Percentiles rank a stretch among this genome's conserved stretches.
Evolutionary conservation across 2,797 vertebrate species (phyloP).

Genomic region (Gallinago nigripennis): DNA sequence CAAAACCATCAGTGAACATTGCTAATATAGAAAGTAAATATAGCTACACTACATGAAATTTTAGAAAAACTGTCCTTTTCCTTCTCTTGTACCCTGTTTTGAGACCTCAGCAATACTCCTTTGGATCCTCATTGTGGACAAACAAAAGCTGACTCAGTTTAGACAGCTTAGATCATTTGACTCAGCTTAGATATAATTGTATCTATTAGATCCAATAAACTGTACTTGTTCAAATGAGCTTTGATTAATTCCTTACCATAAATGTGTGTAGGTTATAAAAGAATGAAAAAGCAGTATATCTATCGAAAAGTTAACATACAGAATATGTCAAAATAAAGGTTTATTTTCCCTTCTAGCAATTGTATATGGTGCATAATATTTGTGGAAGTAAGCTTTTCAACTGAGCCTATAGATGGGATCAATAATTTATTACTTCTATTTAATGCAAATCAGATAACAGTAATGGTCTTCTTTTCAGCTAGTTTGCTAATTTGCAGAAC

Average conservation of each 20-base stretch:
- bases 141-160: not conserved
- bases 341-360: not conserved
- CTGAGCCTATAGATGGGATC: not conserved
- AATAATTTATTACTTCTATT: not conserved
- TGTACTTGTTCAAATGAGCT: not conserved
- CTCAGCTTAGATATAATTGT: not conserved
- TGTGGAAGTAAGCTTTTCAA: not conserved
- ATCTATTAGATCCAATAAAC: not conserved
- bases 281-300: not conserved
- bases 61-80: not conserved
- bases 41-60: not conserved
- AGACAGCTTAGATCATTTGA: not conserved
- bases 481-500: not conserved
- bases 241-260: not conserved
- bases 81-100: not conserved
- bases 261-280: not conserved
- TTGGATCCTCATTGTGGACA: not conserved
- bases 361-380: not conserved
- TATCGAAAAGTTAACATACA: not conserved
- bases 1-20: not conserved
- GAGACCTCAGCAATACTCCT: not conserved
- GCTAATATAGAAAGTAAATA: not conserved
- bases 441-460: not conserved
- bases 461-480: not conserved
- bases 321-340: not conserved